Percentiles rank a stretch among this genome's conserved stretches.
These are phyloP conservation scores for Pachyramphus minor DNA, from an alignment of 2,113 vertebrate species.

Conservation along the genomic window DNA sequence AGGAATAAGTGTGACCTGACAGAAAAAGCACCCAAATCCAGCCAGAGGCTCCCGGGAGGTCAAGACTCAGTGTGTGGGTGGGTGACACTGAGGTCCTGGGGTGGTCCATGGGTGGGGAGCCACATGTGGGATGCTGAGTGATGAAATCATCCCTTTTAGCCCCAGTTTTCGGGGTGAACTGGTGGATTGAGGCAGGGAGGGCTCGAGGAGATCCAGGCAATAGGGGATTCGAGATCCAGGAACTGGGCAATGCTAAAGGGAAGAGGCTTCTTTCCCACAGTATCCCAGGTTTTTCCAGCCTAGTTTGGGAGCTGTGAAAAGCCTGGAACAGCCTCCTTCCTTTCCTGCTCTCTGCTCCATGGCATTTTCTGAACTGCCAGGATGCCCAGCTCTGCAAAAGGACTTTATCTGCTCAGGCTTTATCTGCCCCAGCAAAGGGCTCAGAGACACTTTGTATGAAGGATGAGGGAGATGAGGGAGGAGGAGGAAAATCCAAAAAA, in stretches of 20 bases:
- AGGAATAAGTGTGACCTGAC: slow-evolving; percentile 22
- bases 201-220: not conserved
- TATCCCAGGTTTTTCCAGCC: not conserved
- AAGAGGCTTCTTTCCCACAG: not conserved
- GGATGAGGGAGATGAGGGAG: not conserved
- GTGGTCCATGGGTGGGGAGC: not conserved
- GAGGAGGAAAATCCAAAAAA: slow-evolving; percentile 2
- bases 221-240: not conserved
- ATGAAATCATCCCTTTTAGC: not conserved
- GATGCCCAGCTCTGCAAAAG: not conserved
- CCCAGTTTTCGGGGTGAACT: rapidly evolving
- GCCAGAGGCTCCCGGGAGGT: not conserved
- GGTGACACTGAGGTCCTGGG: not conserved
- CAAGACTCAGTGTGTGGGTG: not conserved
- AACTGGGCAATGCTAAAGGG: not conserved
- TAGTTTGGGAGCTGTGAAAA: not conserved
- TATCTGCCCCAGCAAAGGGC: not conserved
- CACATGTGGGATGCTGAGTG: rapidly evolving
- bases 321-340: not conserved
- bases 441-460: not conserved
- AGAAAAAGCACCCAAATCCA: not conserved
- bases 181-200: not conserved
- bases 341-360: not conserved
- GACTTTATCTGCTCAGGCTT: not conserved
- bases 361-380: not conserved